Percentiles rank a stretch among this genome's conserved stretches.
Evolutionary conservation across 2,113 vertebrate species (phyloP).

Genomic region (Chloropsis hardwickii): DNA sequence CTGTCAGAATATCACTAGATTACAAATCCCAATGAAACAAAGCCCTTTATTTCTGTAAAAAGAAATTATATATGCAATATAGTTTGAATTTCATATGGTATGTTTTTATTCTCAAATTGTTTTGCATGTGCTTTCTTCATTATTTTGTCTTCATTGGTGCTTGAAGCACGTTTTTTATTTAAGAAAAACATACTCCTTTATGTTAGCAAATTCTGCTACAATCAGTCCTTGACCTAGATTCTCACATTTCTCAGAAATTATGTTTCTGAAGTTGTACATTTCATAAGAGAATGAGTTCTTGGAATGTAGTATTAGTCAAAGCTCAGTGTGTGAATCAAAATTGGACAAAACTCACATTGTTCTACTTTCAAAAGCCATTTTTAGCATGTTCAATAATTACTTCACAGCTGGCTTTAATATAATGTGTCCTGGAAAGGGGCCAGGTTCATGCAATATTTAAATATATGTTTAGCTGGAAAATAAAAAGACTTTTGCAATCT

Average conservation of each 20-base stretch:
- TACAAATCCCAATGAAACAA: neutral
- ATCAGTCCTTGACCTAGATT: slow-evolving; percentile 43
- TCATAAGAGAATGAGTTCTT: neutral
- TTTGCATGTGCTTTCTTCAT: neutral
- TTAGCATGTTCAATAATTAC: slow-evolving; percentile 12
- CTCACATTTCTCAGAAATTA: slow-evolving; percentile 3
- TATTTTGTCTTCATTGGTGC: neutral
- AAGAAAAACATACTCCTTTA: neutral
- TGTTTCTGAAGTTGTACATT: neutral
- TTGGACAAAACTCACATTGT: neutral
- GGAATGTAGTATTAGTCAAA: neutral
- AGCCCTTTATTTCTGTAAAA: neutral
- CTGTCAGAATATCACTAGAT: neutral
- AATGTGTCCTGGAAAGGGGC: neutral
- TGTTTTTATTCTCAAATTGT: neutral
- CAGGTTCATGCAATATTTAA: slow-evolving; percentile 4
- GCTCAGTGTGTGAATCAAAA: neutral
- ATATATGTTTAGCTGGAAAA: neutral
- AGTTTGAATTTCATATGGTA: neutral
- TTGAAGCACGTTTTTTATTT: neutral
- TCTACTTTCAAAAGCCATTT: slow-evolving; percentile 19
- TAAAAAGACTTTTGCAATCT: neutral
- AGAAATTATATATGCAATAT: neutral
- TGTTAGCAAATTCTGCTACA: neutral
- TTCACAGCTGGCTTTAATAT: slow-evolving; percentile 30